Conservation (phyloP, 2,113 vertebrate genomes). For the Ia io region DNA sequence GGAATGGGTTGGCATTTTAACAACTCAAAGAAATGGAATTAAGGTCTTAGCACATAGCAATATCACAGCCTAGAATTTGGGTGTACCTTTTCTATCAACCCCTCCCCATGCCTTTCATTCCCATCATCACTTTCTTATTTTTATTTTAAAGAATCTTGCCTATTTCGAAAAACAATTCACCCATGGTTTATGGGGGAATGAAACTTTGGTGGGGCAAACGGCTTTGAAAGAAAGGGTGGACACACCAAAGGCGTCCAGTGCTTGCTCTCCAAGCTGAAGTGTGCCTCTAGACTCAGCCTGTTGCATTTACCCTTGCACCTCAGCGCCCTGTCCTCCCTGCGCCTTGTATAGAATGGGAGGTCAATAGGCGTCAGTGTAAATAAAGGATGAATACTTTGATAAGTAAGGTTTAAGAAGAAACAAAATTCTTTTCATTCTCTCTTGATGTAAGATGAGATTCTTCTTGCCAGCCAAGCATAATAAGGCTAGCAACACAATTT, state of each 20-base stretch:
- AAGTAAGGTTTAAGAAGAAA: background rate
- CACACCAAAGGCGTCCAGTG: rapidly evolving
- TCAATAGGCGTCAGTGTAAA: background rate
- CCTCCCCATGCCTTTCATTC: background rate
- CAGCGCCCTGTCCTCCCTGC: rapidly evolving
- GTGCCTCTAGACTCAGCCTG: background rate
- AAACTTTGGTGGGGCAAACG: background rate
- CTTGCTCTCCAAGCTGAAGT: background rate
- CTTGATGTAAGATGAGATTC: background rate
- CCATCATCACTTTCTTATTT: background rate
- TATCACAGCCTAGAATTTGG: background rate
- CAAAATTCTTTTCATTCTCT: background rate
- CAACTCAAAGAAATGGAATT: background rate
- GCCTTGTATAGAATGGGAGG: background rate
- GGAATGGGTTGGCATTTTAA: background rate
- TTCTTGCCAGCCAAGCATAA: background rate
- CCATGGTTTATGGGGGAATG: background rate
- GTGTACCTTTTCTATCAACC: background rate
- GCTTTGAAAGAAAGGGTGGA: background rate
- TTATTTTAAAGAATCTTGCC: slow-evolving; percentile 23
- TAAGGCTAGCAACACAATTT: background rate
- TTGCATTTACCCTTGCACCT: no score
- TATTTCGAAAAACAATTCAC: background rate
- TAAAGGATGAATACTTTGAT: background rate
- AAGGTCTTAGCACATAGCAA: no score